phyloP scores from a whole-genome alignment of 1,140 invertebrate genomes.

The Arctopsyche grandis region DNA sequence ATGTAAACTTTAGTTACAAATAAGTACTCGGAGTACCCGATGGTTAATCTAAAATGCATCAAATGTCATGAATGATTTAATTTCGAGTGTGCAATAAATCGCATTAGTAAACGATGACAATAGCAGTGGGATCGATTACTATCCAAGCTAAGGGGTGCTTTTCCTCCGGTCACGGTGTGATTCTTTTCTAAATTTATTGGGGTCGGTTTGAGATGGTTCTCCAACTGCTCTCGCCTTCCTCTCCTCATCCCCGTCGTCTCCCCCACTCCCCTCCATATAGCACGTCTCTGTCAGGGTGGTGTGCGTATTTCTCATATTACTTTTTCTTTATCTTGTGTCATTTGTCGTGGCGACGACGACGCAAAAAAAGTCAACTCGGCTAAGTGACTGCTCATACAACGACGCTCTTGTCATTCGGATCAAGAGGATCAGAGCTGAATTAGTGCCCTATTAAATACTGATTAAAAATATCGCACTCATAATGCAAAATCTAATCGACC shows the following conservation, averaged over 20 bases:
- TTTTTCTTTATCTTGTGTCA: slow-evolving; percentile 39
- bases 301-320: slow-evolving; percentile 30
- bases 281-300: not conserved
- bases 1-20: too few relatives aligned
- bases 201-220: not conserved
- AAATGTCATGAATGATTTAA: too few relatives aligned
- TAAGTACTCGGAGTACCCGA: too few relatives aligned
- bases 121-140: slow-evolving; percentile 6
- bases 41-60: too few relatives aligned
- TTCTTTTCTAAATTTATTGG: not conserved
- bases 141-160: not conserved
- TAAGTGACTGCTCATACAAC: slow-evolving; percentile 36
- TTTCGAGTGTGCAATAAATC: not conserved
- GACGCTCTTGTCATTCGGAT: slow-evolving; percentile 21
- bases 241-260: not conserved
- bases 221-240: not conserved
- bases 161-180: not conserved
- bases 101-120: not conserved
- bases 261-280: too few relatives aligned
- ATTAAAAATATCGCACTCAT: too few relatives aligned
- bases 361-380: slow-evolving; percentile 32
- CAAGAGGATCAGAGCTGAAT: not conserved
- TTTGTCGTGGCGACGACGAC: slow-evolving; percentile 22
- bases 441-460: too few relatives aligned
- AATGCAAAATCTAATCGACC: too few relatives aligned